Conservation (phyloP, 1,140 invertebrate genomes). For the Psilanteris sp. region DNA sequence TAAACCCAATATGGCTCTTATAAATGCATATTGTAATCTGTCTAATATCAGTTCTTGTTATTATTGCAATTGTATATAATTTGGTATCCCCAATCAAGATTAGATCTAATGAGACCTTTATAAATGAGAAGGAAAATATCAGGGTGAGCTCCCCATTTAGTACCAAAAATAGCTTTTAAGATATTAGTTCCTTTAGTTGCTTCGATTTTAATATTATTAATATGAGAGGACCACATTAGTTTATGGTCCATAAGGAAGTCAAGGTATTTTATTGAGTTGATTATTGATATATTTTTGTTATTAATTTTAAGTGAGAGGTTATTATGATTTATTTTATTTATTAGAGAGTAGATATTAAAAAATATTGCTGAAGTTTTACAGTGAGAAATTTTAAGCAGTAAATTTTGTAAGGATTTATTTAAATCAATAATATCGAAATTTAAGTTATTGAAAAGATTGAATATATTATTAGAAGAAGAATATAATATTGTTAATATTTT, state of each 20-base stretch:
- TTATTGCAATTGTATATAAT: not conserved
- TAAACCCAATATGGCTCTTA: not conserved
- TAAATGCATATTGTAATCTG: not conserved
- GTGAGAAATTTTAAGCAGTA: not conserved
- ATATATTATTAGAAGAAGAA: not conserved
- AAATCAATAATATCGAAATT: not conserved
- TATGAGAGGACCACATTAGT: conserved; percentile 1
- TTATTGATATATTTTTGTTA: not conserved
- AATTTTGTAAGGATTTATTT: not conserved
- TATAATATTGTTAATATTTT: not conserved
- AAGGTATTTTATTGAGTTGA: not conserved
- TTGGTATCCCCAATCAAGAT: conserved; percentile 3
- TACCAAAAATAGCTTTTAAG: not conserved
- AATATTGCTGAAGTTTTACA: no score
- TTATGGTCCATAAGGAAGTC: not conserved
- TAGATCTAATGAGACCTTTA: conserved; percentile 3
- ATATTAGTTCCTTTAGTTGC: not conserved
- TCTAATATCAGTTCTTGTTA: not conserved
- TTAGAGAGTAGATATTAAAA: no score
- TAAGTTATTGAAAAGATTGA: not conserved
- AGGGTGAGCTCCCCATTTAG: not conserved
- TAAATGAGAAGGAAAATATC: not conserved
- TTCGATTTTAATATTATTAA: conserved; percentile 1
- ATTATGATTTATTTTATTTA: no score
- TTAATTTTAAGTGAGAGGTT: no score